Percentiles rank a stretch among this genome's conserved stretches.
Evolutionary conservation across 2,113 vertebrate genomes (phyloP).

Genomic region (Oryzias curvinotus): DNA sequence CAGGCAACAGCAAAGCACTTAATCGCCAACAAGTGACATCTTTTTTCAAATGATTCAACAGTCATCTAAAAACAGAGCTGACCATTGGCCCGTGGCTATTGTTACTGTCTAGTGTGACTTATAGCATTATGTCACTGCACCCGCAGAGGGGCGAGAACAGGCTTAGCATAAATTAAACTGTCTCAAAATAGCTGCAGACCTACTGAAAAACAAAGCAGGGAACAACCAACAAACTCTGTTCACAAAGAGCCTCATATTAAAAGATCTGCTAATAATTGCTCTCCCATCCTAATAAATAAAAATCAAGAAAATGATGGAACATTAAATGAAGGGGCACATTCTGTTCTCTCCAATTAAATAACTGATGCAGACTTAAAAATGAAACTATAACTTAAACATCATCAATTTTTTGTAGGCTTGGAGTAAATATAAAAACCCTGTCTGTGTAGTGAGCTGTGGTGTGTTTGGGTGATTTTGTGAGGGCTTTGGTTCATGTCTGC

Average conservation of each 20-base stretch:
- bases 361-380: constrained; percentile 28
- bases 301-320: constrained; percentile 2
- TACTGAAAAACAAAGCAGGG: constrained; percentile 52
- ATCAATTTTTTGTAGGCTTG: constrained; percentile 36
- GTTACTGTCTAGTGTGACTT: constrained; percentile 78
- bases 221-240: constrained; percentile 13
- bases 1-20: constrained; percentile 73
- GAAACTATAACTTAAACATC: constrained; percentile 27
- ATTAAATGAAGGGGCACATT: constrained; percentile 14
- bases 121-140: constrained; percentile 71
- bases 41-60: constrained; percentile 76
- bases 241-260: neutral
- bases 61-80: constrained; percentile 73
- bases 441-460: constrained; percentile 22
- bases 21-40: constrained; percentile 79
- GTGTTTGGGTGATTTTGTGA: constrained; percentile 14
- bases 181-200: constrained; percentile 68
- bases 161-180: constrained; percentile 75
- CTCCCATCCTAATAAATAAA: constrained; percentile 1
- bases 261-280: constrained; percentile 1
- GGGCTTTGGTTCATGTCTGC: neutral
- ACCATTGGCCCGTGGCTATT: constrained; percentile 72
- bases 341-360: constrained; percentile 16
- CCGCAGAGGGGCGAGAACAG: constrained; percentile 58
- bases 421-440: constrained; percentile 36